Evolutionary conservation across 2,113 vertebrate species (phyloP).

Genomic region (Cavia aperea): DNA sequence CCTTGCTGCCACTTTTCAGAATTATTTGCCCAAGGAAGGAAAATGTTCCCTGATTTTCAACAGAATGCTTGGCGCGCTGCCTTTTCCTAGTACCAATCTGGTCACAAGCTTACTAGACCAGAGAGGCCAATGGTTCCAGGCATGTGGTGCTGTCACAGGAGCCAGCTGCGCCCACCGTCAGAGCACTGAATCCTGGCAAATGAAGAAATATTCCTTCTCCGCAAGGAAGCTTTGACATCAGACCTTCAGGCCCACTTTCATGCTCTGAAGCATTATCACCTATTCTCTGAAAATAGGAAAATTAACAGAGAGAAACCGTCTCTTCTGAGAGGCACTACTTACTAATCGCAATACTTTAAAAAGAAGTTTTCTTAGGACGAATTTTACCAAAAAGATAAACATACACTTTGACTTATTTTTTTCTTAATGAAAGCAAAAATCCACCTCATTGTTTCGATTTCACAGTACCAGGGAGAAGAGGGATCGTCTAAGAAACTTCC

Average conservation of each 20-base stretch:
- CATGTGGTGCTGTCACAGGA: not conserved
- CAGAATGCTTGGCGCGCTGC: not conserved
- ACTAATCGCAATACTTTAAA: not conserved
- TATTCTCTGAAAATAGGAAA: conserved; percentile 14
- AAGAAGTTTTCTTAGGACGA: not conserved
- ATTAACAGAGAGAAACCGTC: not conserved
- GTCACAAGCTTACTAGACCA: not conserved
- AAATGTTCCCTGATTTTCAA: not conserved
- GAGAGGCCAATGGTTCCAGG: not conserved
- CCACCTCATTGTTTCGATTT: not conserved
- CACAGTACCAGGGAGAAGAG: not conserved
- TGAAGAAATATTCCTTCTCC: not conserved
- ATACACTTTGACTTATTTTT: not conserved
- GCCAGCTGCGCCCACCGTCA: not conserved
- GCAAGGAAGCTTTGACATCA: conserved; percentile 22
- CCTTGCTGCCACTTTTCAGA: not conserved
- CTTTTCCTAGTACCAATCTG: not conserved
- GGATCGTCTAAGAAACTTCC: not conserved
- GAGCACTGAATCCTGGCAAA: not conserved
- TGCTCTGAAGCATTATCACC: not conserved
- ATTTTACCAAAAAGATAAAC: conserved; percentile 4
- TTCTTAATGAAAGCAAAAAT: conserved; percentile 27
- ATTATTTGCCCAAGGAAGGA: not conserved
- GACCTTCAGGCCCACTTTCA: not conserved
- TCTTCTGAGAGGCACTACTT: not conserved